Conservation (phyloP, 1,140 invertebrate genomes). For the Bilobella aurantiaca region DNA sequence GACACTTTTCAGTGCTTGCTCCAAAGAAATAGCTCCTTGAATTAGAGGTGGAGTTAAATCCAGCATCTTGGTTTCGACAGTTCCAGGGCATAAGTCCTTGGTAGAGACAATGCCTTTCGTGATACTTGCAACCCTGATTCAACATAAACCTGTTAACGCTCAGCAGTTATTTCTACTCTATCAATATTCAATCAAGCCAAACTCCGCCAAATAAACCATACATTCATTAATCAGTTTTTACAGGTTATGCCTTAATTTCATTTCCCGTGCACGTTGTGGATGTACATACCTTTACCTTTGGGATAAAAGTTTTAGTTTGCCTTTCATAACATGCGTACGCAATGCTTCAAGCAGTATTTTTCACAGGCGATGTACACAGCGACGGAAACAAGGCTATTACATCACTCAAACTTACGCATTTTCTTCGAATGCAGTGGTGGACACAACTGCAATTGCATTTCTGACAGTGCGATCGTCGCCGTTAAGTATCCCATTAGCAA, state of each 20-base stretch:
- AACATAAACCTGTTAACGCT: too few relatives aligned
- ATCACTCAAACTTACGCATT: slow-evolving; percentile 10
- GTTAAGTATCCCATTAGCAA: slow-evolving; percentile 18
- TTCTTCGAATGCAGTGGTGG: not conserved
- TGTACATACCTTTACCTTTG: not conserved
- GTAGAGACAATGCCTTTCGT: too few relatives aligned
- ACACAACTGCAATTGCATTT: not conserved
- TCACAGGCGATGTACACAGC: too few relatives aligned
- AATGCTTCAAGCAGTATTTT: not conserved
- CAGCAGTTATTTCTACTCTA: too few relatives aligned
- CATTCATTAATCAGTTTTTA: too few relatives aligned
- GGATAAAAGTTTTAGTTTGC: not conserved
- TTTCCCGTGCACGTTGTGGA: not conserved
- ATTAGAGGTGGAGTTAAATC: too few relatives aligned
- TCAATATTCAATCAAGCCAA: too few relatives aligned
- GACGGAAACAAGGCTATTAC: not conserved
- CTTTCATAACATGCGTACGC: too few relatives aligned
- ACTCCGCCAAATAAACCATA: too few relatives aligned
- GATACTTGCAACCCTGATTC: too few relatives aligned
- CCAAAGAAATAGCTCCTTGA: not conserved
- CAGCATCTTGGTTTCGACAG: too few relatives aligned
- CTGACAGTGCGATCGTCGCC: slow-evolving; percentile 10
- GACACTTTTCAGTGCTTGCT: not conserved
- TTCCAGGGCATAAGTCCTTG: too few relatives aligned
- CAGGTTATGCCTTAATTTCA: not conserved